A percentile compares a stretch with the other conserved stretches of the same genome.
phyloP scores from a whole-genome alignment of 2,113 vertebrate genomes.

The Ictalurus punctatus region DNA sequence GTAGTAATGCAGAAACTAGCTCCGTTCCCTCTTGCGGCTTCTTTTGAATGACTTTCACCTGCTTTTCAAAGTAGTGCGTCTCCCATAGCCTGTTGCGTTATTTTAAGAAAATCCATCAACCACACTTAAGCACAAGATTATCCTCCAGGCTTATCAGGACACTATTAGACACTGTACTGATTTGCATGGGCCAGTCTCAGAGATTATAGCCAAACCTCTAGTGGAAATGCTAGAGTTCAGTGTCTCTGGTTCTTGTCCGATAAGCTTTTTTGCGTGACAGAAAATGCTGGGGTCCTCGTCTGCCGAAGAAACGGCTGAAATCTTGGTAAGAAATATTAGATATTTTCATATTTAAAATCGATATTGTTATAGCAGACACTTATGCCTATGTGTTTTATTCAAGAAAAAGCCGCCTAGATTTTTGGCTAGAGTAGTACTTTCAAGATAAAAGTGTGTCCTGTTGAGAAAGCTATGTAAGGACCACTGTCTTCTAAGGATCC shows the following conservation, averaged over 20 bases:
- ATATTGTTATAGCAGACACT: not conserved
- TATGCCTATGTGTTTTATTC: not conserved
- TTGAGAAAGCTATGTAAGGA: too few relatives aligned
- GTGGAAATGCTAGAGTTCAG: constrained; percentile 7
- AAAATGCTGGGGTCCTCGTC: constrained; percentile 41
- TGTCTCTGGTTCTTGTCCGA: not conserved
- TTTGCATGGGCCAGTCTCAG: not conserved
- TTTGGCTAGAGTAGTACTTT: not conserved
- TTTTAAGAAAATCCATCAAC: constrained; percentile 50
- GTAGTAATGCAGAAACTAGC: not conserved
- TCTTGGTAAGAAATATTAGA: constrained; percentile 41
- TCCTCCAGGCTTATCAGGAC: constrained; percentile 48
- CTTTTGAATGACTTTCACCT: not conserved
- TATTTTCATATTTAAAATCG: not conserved
- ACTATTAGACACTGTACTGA: constrained; percentile 45
- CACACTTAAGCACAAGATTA: constrained; percentile 37
- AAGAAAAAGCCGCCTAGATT: not conserved
- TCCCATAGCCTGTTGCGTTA: constrained; percentile 16
- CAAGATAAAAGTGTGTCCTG: too few relatives aligned
- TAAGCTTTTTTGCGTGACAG: not conserved
- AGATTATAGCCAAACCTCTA: constrained; percentile 25
- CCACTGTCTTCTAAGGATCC: not conserved
- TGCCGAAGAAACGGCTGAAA: constrained; percentile 5
- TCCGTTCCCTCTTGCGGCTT: not conserved
- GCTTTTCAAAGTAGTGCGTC: not conserved